Base-by-base conservation (phyloP, 2,888 invertebrate species). In the Himalopsyche tibetana region DNA sequence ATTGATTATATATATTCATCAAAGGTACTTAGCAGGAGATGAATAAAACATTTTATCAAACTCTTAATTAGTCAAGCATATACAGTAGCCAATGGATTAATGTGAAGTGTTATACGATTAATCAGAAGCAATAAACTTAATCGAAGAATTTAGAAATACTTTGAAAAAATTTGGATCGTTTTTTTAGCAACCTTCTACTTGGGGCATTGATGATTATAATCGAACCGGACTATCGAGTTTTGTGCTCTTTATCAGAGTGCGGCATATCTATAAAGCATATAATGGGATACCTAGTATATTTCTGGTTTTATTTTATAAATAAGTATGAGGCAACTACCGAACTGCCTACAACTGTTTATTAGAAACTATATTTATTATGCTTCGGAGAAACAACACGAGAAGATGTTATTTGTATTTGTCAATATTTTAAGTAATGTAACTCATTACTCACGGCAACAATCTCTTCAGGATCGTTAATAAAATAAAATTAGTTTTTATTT, bases 281-380 rank as follows among this genome's bases (percentile, higher is more conserved):
- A 63, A 63, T 63, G 63, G 63, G 63, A 63, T 63, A 28, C 28
- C 28, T 28, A 63, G 63, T 63, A 19, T 8, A 28, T 63, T 63
- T 63, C 63, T 63, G 63, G 28, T 63, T 63, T 63, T 63, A 63
- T 63, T 63, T 63, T 63, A 63, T 63, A 63, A 63, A 63, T 63
- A 63, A 19, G 63, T 63, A 63, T 63, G 63, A 63, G 63, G 19
- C 63, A 63, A 63, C 63, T 63, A 19, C 63, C 19, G n/a, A 63
- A 63, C 63, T 63, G n/a, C 63, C 19, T 63, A 19, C n/a, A 9
- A 63, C 63, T 63, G 63, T 63, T n/a, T 63, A 63, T 63, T 63
- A 63, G 63, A 63, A 63, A 63, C 56, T 19, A 63, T 63, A 63
- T 63, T n/a, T 63, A 63, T 63, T 63, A 28, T 11, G 63, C 63